Percentiles rank a stretch among this genome's conserved stretches.
phyloP scores from a whole-genome alignment of 2,797 vertebrate species.

The Lateolabrax maculatus region DNA sequence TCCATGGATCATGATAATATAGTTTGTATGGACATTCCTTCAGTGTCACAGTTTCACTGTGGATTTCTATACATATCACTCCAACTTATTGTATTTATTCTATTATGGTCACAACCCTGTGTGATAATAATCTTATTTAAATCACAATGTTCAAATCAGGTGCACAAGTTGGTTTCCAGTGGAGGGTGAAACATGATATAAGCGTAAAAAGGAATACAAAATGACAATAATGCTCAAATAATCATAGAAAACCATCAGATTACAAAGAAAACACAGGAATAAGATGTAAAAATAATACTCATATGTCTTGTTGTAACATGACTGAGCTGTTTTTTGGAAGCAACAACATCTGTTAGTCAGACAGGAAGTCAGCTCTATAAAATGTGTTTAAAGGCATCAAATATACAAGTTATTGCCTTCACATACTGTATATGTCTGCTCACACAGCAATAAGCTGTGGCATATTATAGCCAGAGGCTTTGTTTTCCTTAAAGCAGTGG shows the following conservation, averaged over 20 bases:
- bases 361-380: background rate
- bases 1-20: background rate
- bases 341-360: background rate
- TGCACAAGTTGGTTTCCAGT: background rate
- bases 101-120: background rate
- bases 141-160: background rate
- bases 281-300: background rate
- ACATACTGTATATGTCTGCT: background rate
- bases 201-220: background rate
- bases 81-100: background rate
- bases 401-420: conserved; percentile 52
- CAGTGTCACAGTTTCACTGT: background rate
- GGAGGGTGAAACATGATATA: background rate
- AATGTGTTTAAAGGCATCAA: background rate
- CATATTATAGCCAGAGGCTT: conserved; percentile 27
- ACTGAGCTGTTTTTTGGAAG: background rate
- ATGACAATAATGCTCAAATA: background rate
- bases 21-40: background rate
- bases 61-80: background rate
- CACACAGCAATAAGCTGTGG: conserved; percentile 44
- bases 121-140: background rate
- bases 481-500: conserved; percentile 39
- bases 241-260: background rate
- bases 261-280: too few species aligned
- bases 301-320: background rate